Evolutionary conservation across 1,140 invertebrate genomes (phyloP).

Genomic region (Drosophila carrolli): DNA sequence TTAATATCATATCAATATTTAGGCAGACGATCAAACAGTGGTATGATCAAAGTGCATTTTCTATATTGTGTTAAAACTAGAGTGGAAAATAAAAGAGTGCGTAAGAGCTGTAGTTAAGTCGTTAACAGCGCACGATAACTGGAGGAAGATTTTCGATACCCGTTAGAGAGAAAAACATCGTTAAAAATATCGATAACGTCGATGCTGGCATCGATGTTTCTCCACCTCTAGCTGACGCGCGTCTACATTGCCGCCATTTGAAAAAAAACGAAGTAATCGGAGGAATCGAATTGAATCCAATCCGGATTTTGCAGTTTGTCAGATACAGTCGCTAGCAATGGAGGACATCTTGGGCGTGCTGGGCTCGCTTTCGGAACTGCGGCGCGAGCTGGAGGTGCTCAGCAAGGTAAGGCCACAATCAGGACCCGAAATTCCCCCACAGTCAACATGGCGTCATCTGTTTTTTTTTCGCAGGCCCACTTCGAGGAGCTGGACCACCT

Average conservation of each 20-base stretch:
- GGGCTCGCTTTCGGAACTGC: conserved; percentile 24
- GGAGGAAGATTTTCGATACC: no score
- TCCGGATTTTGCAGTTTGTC: conserved; percentile 16
- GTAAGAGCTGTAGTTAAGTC: no score
- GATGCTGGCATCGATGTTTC: no score
- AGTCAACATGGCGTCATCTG: conserved; percentile 15
- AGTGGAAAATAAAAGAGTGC: no score
- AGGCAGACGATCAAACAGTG: no score
- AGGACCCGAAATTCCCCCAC: no score
- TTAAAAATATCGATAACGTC: no score
- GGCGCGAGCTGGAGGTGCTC: conserved; percentile 39
- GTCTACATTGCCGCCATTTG: conserved; percentile 68
- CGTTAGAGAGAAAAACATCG: no score
- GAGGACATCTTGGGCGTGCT: conserved; percentile 63
- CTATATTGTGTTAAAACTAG: no score
- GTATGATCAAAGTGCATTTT: no score
- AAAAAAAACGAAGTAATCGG: conserved; percentile 49
- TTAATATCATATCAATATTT: no score
- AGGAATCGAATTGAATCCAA: conserved; percentile 1
- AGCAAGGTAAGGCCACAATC: conserved; percentile 31
- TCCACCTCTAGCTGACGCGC: conserved; percentile 37
- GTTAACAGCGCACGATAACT: no score
- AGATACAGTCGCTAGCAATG: conserved; percentile 43
- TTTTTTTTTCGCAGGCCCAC: conserved; percentile 39
- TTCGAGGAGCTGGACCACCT: conserved; percentile 58